A percentile compares a stretch with the other conserved stretches of the same genome.
phyloP scores from a whole-genome alignment of 2,888 invertebrate species.

The Erannis defoliaria region DNA sequence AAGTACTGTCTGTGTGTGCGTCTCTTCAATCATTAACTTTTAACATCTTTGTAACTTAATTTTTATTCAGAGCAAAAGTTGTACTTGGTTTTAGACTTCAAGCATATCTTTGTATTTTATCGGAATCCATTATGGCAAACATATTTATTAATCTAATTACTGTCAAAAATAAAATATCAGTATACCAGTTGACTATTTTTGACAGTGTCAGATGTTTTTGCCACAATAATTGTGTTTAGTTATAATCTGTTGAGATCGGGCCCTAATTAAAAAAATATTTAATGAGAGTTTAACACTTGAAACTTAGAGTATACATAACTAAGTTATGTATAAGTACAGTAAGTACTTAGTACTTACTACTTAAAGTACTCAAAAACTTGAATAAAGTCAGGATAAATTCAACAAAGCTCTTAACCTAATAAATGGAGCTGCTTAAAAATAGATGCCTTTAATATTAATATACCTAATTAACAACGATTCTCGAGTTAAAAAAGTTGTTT shows the following conservation, averaged over 20 bases:
- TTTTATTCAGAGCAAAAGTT: background rate
- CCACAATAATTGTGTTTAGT: too few relatives aligned
- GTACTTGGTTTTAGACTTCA: background rate
- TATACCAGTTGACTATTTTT: background rate
- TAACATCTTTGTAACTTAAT: too few relatives aligned
- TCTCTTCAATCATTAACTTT: too few relatives aligned
- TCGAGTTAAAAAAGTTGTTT: conserved; percentile 29
- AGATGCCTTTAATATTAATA: conserved; percentile 32
- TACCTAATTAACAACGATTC: conserved; percentile 39
- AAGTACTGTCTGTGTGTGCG: too few relatives aligned
- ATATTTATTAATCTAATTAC: background rate
- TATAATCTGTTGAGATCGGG: conserved; percentile 11
- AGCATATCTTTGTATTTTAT: background rate
- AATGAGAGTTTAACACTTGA: conserved; percentile 74
- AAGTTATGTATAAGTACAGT: too few relatives aligned
- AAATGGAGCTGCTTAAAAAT: conserved; percentile 53
- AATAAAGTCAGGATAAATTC: conserved; percentile 68
- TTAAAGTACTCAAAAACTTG: too few relatives aligned
- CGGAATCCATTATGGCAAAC: background rate
- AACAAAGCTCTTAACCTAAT: conserved; percentile 55
- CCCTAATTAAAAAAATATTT: conserved; percentile 48
- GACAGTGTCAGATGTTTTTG: background rate
- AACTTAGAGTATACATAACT: too few relatives aligned
- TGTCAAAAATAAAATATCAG: background rate
- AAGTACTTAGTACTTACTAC: too few relatives aligned